A percentile compares a stretch with the other conserved stretches of the same genome.
These are phyloP conservation scores for Pseudolycoriella hygida DNA, from an alignment of 2,888 invertebrate genomes.

Conservation along the genomic window DNA sequence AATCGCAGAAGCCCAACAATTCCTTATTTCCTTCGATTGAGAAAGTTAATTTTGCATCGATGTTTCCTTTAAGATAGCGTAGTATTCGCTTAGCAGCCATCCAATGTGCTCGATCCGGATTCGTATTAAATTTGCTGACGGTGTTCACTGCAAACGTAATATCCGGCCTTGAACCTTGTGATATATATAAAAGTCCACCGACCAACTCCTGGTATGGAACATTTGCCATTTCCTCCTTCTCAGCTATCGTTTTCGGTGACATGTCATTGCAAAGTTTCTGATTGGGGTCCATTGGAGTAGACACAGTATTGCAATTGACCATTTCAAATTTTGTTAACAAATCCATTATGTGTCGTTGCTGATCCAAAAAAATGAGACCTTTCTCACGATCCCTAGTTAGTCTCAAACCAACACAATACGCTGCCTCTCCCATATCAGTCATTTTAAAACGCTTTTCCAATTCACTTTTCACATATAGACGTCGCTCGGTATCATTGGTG, in stretches of 20 bases:
- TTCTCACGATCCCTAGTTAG: background rate
- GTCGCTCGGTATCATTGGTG: too few relatives aligned
- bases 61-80: too few relatives aligned
- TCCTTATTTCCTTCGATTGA: too few relatives aligned
- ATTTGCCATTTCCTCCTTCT: conserved; percentile 9
- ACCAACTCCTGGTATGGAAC: too few relatives aligned
- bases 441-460: conserved; percentile 2
- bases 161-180: conserved; percentile 11
- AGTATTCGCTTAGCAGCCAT: too few relatives aligned
- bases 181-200: conserved; percentile 5
- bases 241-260: conserved; percentile 8
- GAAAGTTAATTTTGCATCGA: too few relatives aligned
- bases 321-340: conserved; percentile 8
- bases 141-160: conserved; percentile 9
- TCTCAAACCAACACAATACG: background rate
- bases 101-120: too few relatives aligned
- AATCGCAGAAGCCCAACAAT: too few relatives aligned
- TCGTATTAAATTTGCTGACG: too few relatives aligned
- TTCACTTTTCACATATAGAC: background rate
- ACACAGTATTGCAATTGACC: conserved; percentile 8
- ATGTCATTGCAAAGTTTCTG: conserved; percentile 8
- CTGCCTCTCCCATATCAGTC: conserved; percentile 5
- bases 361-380: conserved; percentile 6
- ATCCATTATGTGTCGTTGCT: conserved; percentile 6
- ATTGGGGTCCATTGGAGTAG: conserved; percentile 9